Evolutionary conservation across 2,113 vertebrate genomes (phyloP), one percentile per base, ranked within the genome.

Genomic region (Parotia lawesii): DNA sequence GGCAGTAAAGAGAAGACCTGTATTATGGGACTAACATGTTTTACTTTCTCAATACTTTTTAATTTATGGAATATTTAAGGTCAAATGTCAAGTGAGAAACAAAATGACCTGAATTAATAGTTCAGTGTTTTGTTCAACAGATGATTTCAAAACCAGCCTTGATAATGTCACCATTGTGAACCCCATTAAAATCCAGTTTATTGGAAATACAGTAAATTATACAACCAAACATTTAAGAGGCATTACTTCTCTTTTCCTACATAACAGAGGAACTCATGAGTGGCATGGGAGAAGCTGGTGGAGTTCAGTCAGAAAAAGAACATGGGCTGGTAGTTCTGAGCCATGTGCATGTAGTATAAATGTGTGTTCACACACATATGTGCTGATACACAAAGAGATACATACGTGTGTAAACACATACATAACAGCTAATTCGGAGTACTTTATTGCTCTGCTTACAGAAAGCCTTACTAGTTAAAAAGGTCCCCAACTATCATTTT

Each of bases 201-300:
- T 80, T 83, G 35, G 67, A 85, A 94, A 93, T 40, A 70, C 16
- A 80, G 19, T 85, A 82, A 95, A 95, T 89, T 89, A 91, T 79
- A 77, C 56, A 51, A 51, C 33, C 35, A 80, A 87, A 71, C 11
- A 74, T 80, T 93, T 89, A 87, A 73, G 45, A 85, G 54, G 27
- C 50, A 44, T 76, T 70, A 58, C 60, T 79, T 79, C 62, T 76
- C 31, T 75, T 89, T 61, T 19, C 18, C 13, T 13, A 1, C 8
- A 8, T 85, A 54, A 45, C 1, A 7, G 74, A 58, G 37, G 37
- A 87, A 47, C 38, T 85, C 35, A 69, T 37, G 27, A 87, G 37
- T 61, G 54, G 58, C 35, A 45, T 2, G 40, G 54, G 15, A 85
- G 27, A 89, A 93, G 50, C 38, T 94, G 54, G 47, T 84, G 37